Base-by-base conservation (phyloP, 2,797 vertebrate species). In the Pangasius krempfi region DNA sequence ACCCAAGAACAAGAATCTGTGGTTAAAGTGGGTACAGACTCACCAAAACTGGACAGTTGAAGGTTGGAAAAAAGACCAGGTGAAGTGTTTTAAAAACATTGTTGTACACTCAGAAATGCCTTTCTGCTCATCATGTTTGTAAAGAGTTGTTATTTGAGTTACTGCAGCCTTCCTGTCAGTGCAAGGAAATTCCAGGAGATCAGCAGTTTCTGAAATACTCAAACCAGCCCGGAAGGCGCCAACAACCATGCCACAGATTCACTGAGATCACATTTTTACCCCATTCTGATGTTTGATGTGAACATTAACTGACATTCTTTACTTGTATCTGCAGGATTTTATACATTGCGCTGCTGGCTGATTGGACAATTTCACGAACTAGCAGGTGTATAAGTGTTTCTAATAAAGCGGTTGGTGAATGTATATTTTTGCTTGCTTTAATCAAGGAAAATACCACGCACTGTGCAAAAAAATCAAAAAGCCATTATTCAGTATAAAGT, bases 101-200 rank as follows among this genome's bases (percentile, higher is more conserved):
- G 1, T 47, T 75, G 10, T 75, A 20, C 40, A 75, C 22, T 27
- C 22, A 13, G 75, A 78, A 27, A 78, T 78, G 73, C 27, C n/a
- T 47, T 78, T 78, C 75, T n/a, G 47, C 47, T n/a, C 47, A 78
- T 52, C 47, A n/a, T 50, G 47, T n/a, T 78, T 78, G 73, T 50
- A 73, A 44, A 44, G 70, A 44, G 37, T 44, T 37, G 9, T 44
- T 25, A 44, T 44, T 73, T 73, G 20, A 47, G 72, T 5, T 47
- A 75, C 10, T 10, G 10, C 27, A 76, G 4, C 12, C 40, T 50
- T 50, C 0, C 22, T 50, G 9, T n/a, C 44, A 14, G 44, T 14
- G 25, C 25, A 50, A n/a, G 73, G 50, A 50, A 76, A 76, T 5
- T 25, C 10, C 40, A 44, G 33, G 30, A 72, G 37, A 44, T 25